Percentiles rank a stretch among this genome's conserved stretches.
Conservation (phyloP, 2,113 vertebrate species). For the Pluvianellus socialis region DNA sequence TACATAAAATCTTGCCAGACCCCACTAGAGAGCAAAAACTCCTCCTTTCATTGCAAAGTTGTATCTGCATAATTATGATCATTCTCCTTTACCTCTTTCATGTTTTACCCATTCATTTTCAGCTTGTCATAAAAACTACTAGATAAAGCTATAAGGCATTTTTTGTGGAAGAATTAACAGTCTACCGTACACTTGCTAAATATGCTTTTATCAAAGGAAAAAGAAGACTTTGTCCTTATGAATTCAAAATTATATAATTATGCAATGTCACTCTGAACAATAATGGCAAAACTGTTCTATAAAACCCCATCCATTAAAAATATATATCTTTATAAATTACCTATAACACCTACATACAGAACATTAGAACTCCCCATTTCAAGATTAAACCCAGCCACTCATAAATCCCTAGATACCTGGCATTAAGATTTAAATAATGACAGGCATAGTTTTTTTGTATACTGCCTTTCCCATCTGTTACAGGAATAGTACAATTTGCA, state of each 20-base stretch:
- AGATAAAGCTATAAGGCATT: neutral
- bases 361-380: neutral
- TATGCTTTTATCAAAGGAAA: neutral
- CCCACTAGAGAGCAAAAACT: neutral
- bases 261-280: neutral
- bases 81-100: neutral
- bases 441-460: neutral
- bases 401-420: neutral
- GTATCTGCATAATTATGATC: slow-evolving; percentile 20
- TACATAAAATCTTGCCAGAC: neutral
- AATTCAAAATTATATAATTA: slow-evolving; percentile 20
- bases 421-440: neutral
- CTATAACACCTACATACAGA: neutral
- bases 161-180: slow-evolving; percentile 9
- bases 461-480: neutral
- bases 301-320: neutral
- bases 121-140: neutral
- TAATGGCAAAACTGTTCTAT: neutral
- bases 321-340: neutral
- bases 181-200: neutral
- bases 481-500: neutral
- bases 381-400: neutral
- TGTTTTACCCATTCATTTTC: neutral
- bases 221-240: neutral
- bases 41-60: neutral